Evolutionary conservation across 1,140 invertebrate genomes (phyloP).

Genomic region (Nasonia longicornis): DNA sequence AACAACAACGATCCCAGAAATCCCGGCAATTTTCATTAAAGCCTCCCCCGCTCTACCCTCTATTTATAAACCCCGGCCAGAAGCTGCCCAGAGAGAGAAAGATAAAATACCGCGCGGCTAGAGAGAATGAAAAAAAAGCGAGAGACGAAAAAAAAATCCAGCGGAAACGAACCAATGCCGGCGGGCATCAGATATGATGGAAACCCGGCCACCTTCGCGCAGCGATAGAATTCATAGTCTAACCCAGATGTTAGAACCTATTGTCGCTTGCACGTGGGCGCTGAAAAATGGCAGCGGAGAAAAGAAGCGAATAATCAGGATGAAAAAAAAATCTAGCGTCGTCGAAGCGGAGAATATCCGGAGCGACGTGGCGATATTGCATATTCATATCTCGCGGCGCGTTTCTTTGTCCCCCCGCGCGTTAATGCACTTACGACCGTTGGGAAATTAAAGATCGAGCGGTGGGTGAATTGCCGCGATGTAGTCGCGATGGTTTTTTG

Average conservation of each 20-base stretch:
- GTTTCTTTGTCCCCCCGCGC: background rate
- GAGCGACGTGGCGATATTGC: background rate
- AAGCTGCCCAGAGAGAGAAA: background rate
- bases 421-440: background rate
- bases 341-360: background rate
- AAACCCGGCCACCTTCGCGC: background rate
- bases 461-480: no score
- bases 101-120: background rate
- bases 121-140: background rate
- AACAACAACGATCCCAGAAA: background rate
- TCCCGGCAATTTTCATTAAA: background rate
- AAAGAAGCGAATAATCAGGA: background rate
- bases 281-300: background rate
- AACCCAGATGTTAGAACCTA: conserved; percentile 1
- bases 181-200: background rate
- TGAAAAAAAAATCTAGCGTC: background rate
- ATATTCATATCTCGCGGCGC: background rate
- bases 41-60: background rate
- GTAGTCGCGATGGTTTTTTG: no score
- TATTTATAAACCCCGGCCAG: background rate
- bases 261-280: background rate
- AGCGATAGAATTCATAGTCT: conserved; percentile 17
- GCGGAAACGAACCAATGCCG: background rate
- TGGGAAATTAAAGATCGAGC: background rate
- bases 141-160: background rate